Percentiles rank a stretch among this genome's conserved stretches.
These are phyloP conservation scores for Maccullochella peelii DNA, from an alignment of 2,113 vertebrate genomes.

Conservation along the genomic window DNA sequence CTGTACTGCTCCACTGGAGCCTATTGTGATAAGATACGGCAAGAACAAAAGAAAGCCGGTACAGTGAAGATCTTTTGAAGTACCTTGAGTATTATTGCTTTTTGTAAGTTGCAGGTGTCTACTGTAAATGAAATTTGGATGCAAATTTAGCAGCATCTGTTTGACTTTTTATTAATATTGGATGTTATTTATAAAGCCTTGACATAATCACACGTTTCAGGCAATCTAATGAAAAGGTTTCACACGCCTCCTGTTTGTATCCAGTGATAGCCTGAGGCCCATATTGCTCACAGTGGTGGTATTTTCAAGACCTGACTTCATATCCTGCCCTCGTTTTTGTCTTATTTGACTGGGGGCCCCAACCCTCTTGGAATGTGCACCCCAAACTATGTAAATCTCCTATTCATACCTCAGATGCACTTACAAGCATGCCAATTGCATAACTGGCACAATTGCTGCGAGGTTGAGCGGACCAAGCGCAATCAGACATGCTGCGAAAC, in stretches of 20 bases:
- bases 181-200: slow-evolving; percentile 14
- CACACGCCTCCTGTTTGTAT: slow-evolving; percentile 48
- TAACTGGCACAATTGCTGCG: slow-evolving; percentile 47
- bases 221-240: slow-evolving; percentile 45
- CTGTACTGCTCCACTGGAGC: slow-evolving; percentile 11
- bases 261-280: slow-evolving; percentile 56
- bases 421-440: slow-evolving; percentile 56
- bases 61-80: slow-evolving; percentile 25
- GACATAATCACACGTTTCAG: slow-evolving; percentile 22
- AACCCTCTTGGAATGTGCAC: slow-evolving; percentile 46
- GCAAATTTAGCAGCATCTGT: neutral
- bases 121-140: slow-evolving; percentile 16
- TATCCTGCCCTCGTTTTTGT: slow-evolving; percentile 74
- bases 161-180: neutral
- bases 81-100: slow-evolving; percentile 1
- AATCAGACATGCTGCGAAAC: slow-evolving; percentile 21
- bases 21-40: slow-evolving; percentile 55
- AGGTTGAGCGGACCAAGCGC: slow-evolving; percentile 1
- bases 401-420: slow-evolving; percentile 67
- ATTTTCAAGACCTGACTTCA: slow-evolving; percentile 76
- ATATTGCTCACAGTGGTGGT: slow-evolving; percentile 64
- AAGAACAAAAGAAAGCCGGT: slow-evolving; percentile 44
- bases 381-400: slow-evolving; percentile 75
- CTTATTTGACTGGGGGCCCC: slow-evolving; percentile 59
- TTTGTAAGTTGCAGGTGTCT: slow-evolving; percentile 1